These are phyloP conservation scores for Callyntrura guangdongensis DNA, from an alignment of 2,888 invertebrate species.

Conservation along the genomic window DNA sequence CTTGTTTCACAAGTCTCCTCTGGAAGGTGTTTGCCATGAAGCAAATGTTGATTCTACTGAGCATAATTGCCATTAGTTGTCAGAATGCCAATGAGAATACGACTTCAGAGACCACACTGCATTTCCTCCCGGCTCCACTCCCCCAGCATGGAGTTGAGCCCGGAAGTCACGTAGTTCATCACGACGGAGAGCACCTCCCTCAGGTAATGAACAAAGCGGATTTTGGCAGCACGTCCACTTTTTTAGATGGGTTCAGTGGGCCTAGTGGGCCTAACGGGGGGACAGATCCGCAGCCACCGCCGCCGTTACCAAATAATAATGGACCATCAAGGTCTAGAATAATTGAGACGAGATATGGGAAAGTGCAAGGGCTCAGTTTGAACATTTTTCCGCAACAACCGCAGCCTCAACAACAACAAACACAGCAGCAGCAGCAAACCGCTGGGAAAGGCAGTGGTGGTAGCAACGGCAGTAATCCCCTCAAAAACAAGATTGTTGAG, in stretches of 20 bases:
- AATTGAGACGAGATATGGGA: slow-evolving; percentile 92
- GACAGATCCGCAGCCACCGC: slow-evolving; percentile 69
- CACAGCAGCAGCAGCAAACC: slow-evolving; percentile 54
- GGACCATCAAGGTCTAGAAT: slow-evolving; percentile 91
- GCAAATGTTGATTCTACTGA: slow-evolving; percentile 83
- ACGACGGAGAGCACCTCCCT: slow-evolving; percentile 75
- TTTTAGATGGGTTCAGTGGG: slow-evolving; percentile 73
- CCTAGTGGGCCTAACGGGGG: slow-evolving; percentile 63
- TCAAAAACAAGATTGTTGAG: slow-evolving; percentile 84
- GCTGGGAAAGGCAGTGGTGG: slow-evolving; percentile 50
- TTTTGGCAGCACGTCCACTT: slow-evolving; percentile 75
- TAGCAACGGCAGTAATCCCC: slow-evolving; percentile 77
- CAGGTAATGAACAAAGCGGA: slow-evolving; percentile 73
- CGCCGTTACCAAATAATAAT: slow-evolving; percentile 57
- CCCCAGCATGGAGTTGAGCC: slow-evolving; percentile 73
- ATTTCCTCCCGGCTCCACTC: slow-evolving; percentile 81
- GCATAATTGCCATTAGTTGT: slow-evolving; percentile 84
- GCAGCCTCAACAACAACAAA: slow-evolving; percentile 56
- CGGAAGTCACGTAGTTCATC: slow-evolving; percentile 78
- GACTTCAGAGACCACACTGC: slow-evolving; percentile 79
- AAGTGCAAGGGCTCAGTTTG: slow-evolving; percentile 83
- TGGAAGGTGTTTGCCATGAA: slow-evolving; percentile 81
- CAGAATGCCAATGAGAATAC: slow-evolving; percentile 82
- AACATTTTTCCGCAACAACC: slow-evolving; percentile 79
- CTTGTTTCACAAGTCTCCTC: slow-evolving; percentile 73